Conservation (phyloP, 2,888 invertebrate genomes). For the Heliconius sara region DNA sequence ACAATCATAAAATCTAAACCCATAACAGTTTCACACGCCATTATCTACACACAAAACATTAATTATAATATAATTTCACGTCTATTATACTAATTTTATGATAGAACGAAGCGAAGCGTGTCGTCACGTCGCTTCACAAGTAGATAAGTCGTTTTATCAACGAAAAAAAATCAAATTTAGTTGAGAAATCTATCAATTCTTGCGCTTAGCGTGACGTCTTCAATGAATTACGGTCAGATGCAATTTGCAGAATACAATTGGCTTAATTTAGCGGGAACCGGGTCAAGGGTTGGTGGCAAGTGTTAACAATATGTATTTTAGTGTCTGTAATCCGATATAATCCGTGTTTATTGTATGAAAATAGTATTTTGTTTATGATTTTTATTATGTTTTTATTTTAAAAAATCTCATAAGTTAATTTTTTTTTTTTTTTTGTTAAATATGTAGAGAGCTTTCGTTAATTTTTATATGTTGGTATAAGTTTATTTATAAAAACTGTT, state of each 20-base stretch:
- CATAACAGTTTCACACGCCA: conserved; percentile 5
- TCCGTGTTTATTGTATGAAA: background rate
- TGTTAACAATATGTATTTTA: conserved; percentile 39
- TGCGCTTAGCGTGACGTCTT: conserved; percentile 37
- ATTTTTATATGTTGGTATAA: too few species aligned
- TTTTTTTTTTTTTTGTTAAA: too few species aligned
- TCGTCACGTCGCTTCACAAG: conserved; percentile 13
- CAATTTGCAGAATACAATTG: conserved; percentile 49
- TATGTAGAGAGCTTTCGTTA: too few species aligned
- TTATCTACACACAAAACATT: background rate
- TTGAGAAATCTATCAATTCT: conserved; percentile 27
- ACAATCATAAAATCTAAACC: background rate
- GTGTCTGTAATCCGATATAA: conserved; percentile 27
- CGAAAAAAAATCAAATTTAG: conserved; percentile 13
- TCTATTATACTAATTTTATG: background rate
- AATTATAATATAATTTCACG: conserved; percentile 14
- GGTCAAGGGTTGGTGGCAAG: conserved; percentile 47
- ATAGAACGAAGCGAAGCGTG: conserved; percentile 4
- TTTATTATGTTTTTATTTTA: too few species aligned
- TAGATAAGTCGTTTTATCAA: background rate
- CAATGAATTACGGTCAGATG: conserved; percentile 45
- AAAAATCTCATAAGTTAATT: too few species aligned
- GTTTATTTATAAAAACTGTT: too few species aligned
- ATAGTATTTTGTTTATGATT: too few species aligned
- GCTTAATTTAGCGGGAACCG: conserved; percentile 44